Evolutionary conservation across 2,113 vertebrate species (phyloP).

Genomic region (Porphyrio hochstetteri): DNA sequence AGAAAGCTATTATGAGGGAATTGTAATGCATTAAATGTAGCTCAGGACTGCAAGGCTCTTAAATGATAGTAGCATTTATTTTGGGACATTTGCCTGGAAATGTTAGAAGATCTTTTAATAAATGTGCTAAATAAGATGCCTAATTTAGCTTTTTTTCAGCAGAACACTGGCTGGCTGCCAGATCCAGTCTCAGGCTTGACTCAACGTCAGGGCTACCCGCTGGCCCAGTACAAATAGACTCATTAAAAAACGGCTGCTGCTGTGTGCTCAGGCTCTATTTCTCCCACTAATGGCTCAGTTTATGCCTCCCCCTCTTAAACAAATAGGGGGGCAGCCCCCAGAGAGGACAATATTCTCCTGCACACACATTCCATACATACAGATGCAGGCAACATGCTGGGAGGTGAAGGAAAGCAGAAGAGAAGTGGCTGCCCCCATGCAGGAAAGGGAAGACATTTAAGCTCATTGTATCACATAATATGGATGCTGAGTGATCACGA

Average conservation of each 20-base stretch:
- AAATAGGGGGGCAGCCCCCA: constrained; percentile 22
- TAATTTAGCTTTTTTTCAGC: constrained; percentile 64
- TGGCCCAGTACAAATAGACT: constrained; percentile 61
- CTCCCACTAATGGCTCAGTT: constrained; percentile 48
- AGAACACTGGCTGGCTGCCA: constrained; percentile 39
- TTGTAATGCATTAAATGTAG: constrained; percentile 44
- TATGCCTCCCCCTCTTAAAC: constrained; percentile 40
- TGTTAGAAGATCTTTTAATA: constrained; percentile 72
- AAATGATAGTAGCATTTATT: constrained; percentile 70
- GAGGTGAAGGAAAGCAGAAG: not conserved
- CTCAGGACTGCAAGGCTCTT: constrained; percentile 51
- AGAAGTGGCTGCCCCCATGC: not conserved
- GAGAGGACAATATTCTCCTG: not conserved
- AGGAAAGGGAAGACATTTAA: not conserved
- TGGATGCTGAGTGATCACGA: not conserved
- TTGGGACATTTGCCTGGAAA: constrained; percentile 68
- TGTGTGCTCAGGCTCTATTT: constrained; percentile 55
- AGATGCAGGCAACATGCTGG: not conserved
- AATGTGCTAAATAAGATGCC: constrained; percentile 75
- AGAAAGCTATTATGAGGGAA: constrained; percentile 64
- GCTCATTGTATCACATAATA: not conserved
- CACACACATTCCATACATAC: not conserved
- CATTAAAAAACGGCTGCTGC: constrained; percentile 69
- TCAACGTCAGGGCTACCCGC: constrained; percentile 39
- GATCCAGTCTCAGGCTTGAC: constrained; percentile 24